Percentiles rank a stretch among this genome's conserved stretches.
Evolutionary conservation across 2,113 vertebrate species (phyloP).

Genomic region (Seriola aureovittata): DNA sequence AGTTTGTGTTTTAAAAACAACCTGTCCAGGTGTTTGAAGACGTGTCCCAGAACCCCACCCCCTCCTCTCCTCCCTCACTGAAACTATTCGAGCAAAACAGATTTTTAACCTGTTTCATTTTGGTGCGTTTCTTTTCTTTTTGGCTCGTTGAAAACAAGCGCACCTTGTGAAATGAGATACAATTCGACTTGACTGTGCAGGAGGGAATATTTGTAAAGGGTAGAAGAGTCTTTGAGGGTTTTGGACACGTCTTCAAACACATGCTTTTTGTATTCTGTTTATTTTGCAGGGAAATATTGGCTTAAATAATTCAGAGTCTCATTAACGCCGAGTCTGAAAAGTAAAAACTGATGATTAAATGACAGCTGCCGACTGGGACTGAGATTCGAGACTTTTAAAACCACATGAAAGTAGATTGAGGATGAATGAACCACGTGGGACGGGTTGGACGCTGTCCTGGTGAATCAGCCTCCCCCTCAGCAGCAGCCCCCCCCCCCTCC

Average conservation of each 20-base stretch:
- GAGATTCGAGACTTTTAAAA: not conserved
- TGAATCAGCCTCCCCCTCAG: not conserved
- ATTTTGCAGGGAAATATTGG: conserved; percentile 16
- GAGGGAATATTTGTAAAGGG: not conserved
- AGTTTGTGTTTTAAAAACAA: too few species aligned
- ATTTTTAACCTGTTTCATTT: not conserved
- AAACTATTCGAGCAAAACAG: not conserved
- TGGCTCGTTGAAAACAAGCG: not conserved
- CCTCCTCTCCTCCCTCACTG: not conserved
- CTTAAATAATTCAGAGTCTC: not conserved
- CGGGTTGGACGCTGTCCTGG: conserved; percentile 23
- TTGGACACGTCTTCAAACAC: conserved; percentile 41
- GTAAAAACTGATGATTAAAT: conserved; percentile 17
- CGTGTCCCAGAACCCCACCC: too few species aligned
- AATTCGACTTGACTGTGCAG: not conserved
- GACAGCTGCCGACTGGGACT: conserved; percentile 2
- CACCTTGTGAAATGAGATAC: not conserved
- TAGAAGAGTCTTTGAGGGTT: conserved; percentile 31
- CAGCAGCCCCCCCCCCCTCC: not conserved
- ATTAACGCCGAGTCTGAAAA: not conserved
- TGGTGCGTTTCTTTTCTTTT: not conserved
- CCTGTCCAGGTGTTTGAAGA: too few species aligned
- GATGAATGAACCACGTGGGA: not conserved
- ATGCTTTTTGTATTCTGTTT: conserved; percentile 24
- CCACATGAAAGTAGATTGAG: not conserved